Percentiles rank a stretch among this genome's conserved stretches.
These are phyloP conservation scores for Labeo catla DNA, from an alignment of 2,113 vertebrate species.

Conservation along the genomic window DNA sequence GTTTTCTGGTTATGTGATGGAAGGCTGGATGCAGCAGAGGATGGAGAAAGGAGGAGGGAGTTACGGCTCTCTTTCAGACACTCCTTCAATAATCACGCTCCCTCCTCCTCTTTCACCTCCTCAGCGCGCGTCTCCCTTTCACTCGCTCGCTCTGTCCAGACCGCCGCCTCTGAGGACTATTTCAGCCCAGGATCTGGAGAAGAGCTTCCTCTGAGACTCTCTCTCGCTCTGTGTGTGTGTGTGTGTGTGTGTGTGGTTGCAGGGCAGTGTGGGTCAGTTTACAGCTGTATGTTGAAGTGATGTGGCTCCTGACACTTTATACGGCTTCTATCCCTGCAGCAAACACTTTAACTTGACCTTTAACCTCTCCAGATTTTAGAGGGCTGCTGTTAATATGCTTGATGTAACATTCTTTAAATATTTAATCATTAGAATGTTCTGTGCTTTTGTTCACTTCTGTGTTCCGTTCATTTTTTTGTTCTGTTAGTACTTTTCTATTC, in stretches of 20 bases:
- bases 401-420: background rate
- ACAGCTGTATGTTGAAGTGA: background rate
- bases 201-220: constrained; percentile 62
- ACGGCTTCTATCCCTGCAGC: background rate
- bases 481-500: background rate
- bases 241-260: background rate
- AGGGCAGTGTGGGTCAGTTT: background rate
- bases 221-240: background rate
- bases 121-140: constrained; percentile 67
- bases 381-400: background rate
- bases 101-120: constrained; percentile 73
- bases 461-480: background rate
- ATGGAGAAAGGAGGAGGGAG: constrained; percentile 49
- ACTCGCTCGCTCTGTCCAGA: constrained; percentile 64
- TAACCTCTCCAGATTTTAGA: background rate
- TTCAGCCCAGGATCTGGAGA: constrained; percentile 75
- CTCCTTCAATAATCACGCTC: constrained; percentile 76
- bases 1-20: constrained; percentile 61
- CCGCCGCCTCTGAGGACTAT: constrained; percentile 73
- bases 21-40: constrained; percentile 55
- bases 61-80: constrained; percentile 72
- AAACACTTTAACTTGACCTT: background rate
- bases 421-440: background rate
- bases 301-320: background rate
- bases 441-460: background rate